Conservation (phyloP, 2,888 invertebrate genomes). For the Tridacna crocea region DNA sequence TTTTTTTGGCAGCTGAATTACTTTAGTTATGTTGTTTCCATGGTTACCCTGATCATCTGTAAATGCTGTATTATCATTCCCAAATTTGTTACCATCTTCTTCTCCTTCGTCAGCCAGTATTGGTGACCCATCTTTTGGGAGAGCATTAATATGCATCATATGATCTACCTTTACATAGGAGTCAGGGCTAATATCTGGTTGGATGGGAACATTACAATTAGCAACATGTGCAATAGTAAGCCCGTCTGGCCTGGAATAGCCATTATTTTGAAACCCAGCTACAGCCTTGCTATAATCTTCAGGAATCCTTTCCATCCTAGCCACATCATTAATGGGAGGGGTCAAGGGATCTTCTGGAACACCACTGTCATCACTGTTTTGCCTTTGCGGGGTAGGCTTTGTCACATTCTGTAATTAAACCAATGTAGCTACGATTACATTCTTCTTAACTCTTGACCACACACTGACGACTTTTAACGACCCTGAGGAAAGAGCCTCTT, state of each 20-base stretch:
- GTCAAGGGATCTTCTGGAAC: conserved; percentile 28
- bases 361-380: conserved; percentile 28
- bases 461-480: neutral
- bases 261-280: neutral
- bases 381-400: conserved; percentile 3
- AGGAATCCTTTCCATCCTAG: neutral
- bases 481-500: neutral
- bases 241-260: neutral
- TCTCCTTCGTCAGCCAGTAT: neutral
- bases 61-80: neutral
- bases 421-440: neutral
- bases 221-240: neutral
- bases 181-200: neutral
- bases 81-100: neutral
- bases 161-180: neutral
- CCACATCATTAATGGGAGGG: neutral
- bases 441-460: neutral
- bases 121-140: neutral
- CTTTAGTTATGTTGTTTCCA: neutral
- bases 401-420: neutral
- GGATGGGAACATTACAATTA: neutral
- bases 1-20: no score
- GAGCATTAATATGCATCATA: neutral
- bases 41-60: neutral
- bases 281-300: neutral